Evolutionary conservation across 1,140 invertebrate species (phyloP).

Genomic region (Drosophila persimilis): DNA sequence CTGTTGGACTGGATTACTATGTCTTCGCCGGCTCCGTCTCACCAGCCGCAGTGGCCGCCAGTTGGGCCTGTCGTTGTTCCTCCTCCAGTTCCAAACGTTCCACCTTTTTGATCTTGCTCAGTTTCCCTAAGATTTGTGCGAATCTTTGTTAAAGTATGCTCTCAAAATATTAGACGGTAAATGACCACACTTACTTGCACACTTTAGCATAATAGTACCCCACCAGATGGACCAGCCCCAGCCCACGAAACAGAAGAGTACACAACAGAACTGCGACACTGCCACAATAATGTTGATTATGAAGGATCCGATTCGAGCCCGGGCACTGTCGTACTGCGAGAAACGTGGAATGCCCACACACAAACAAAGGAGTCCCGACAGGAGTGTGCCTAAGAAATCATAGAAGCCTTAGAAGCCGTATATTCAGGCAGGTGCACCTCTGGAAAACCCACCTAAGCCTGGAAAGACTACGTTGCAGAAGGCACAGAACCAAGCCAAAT

Average conservation of each 20-base stretch:
- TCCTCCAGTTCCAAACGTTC: slow-evolving; percentile 79
- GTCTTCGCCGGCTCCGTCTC: slow-evolving; percentile 62
- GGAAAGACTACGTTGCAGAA: slow-evolving; percentile 93
- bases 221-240: slow-evolving; percentile 99
- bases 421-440: background rate
- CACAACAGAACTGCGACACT: slow-evolving; percentile 93
- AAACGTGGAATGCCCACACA: slow-evolving; percentile 95
- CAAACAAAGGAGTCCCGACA: slow-evolving; percentile 93
- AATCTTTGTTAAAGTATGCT: background rate
- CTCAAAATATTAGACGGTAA: too few species aligned
- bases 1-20: slow-evolving; percentile 41
- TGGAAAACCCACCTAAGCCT: slow-evolving; percentile 88
- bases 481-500: slow-evolving; percentile 93
- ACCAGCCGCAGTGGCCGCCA: slow-evolving; percentile 56
- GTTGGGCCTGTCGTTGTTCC: slow-evolving; percentile 74
- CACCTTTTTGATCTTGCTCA: slow-evolving; percentile 81
- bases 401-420: background rate
- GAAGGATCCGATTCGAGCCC: slow-evolving; percentile 88
- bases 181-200: slow-evolving; percentile 86
- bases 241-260: slow-evolving; percentile 96
- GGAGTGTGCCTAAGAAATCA: slow-evolving; percentile 89
- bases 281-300: slow-evolving; percentile 94
- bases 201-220: slow-evolving; percentile 94
- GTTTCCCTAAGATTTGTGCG: slow-evolving; percentile 52
- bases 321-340: slow-evolving; percentile 88